Evolutionary conservation across 2,797 vertebrate genomes (phyloP), one percentile per base, ranked within the genome.

Genomic region (Chloroceryle inda): DNA sequence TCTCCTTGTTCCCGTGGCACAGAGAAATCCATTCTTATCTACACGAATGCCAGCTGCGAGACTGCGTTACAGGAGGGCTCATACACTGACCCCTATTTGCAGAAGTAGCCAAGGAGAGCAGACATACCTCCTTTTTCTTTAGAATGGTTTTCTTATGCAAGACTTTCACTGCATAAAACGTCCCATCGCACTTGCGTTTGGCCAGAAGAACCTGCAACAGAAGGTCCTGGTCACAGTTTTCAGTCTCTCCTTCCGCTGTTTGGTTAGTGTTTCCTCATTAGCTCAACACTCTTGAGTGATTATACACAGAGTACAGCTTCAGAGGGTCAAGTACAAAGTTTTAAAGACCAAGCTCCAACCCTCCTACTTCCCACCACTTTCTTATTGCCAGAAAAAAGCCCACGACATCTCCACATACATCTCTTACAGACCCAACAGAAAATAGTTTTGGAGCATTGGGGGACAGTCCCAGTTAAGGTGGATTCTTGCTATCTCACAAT

Each of bases 81-180:
- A 10, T 18, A 64, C 11, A 15, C 56, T 9, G 1, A 33, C 9
- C n/a, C 8, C 42, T 69, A 0, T 18, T 23, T 33, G 23, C 29
- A 68, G 62, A 53, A 62, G 23, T 0, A 17, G 27, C 44, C 56
- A 26, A 75, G 44, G 13, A 69, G 7, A 87, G 18, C 78, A 78
- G n/a, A 47, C 61, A n/a, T 98, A 99, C 99, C 99, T 99, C 99
- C 96, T 99, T 99, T 80, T 99, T 99, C 98, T 99, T 99, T 56
- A 99, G 98, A 88, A 99, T 99, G 50, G 99, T 98, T 97, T 99
- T 99, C 98, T 99, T 99, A 97, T 99, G 99, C 94, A 99, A 98
- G 92, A 99, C 99, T 97, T 99, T 99, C 78, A 99, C 98, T 1
- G 99, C 99, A 5, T 99, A 99, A 97, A 99, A 99, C 18, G 97